Percentiles rank a stretch among this genome's conserved stretches.
phyloP scores from a whole-genome alignment of 2,113 vertebrate species.

The Nicator chloris region DNA sequence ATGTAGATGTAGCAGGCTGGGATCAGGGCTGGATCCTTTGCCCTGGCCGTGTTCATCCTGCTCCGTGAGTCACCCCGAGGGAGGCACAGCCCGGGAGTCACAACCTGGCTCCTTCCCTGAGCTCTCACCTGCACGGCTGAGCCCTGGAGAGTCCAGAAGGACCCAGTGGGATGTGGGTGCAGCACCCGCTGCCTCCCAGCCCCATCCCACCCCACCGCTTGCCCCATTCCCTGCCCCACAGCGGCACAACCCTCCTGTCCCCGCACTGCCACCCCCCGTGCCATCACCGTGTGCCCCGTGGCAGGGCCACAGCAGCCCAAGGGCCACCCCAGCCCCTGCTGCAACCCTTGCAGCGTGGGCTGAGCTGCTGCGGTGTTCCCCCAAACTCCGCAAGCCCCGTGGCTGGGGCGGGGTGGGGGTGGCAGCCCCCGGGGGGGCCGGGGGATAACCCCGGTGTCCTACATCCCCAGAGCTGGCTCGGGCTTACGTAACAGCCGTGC shows the following conservation, averaged over 20 bases:
- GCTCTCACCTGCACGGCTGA: background rate
- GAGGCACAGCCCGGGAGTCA: background rate
- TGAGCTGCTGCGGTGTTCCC: background rate
- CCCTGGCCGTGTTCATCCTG: rapidly evolving
- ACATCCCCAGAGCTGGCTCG: constrained; percentile 13
- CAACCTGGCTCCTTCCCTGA: background rate
- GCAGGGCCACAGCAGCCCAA: background rate
- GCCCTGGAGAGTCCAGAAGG: background rate
- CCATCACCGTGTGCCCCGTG: background rate
- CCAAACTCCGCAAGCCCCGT: rapidly evolving
- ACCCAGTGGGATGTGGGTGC: background rate
- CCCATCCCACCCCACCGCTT: background rate
- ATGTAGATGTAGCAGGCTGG: background rate
- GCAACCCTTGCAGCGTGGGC: rapidly evolving
- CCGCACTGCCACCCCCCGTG: background rate
- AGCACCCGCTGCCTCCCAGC: background rate
- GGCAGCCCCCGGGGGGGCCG: background rate
- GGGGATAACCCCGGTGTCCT: constrained; percentile 31
- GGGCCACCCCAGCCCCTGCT: background rate
- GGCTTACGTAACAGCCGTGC: constrained; percentile 53
- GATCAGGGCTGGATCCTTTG: background rate
- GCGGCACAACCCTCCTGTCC: background rate
- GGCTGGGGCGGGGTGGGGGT: background rate
- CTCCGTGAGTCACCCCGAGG: background rate
- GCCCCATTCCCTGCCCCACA: background rate